Evolutionary conservation across 2,797 vertebrate genomes (phyloP), one percentile per base, ranked within the genome.

Genomic region (Acanthurus leucopareius): DNA sequence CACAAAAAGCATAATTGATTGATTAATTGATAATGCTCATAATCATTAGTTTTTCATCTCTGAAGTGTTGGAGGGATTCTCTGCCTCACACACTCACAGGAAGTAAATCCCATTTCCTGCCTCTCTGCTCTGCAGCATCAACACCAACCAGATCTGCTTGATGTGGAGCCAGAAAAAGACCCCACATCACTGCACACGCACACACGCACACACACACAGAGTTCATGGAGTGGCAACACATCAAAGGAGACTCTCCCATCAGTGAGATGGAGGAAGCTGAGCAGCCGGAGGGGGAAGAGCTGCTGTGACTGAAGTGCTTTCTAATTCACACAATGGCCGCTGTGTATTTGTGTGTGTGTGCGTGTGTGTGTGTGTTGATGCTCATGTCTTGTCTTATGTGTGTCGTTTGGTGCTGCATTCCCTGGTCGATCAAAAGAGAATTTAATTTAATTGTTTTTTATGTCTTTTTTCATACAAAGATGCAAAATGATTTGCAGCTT

Each of bases 251-350:
- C 58, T 76, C 68, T 83, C 61, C 80, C 79, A 80, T 78, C 82
- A 77, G 79, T 16, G 75, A 76, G 83, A 84, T 85, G 81, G 86
- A 89, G 84, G 83, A 85, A 79, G 76, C 83, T 69, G 84, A 79
- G 75, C 86, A 85, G 84, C 89, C 79, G 7, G 73, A 68, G 75
- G 84, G 77, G 78, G 77, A 88, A 80, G 82, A 87, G 77, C 88
- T 78, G 79, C 80, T 89, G 86, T 89, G 88, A 91, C 89, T 88
- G 89, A 91, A 91, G 83, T 66, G 84, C 88, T 86, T 87, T 90
- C 66, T 88, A 82, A 91, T 88, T 81, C 86, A 64, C 79, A 86
- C 78, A 87, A 83, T 88, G 25, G 22, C 14, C 45, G 51, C 42
- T 58, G 70, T 45, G 42, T 54, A 40, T 67, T 40, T 45, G 54